Evolutionary conservation across 2,888 invertebrate genomes (phyloP).

Genomic region (Cephus rjabovi): DNA sequence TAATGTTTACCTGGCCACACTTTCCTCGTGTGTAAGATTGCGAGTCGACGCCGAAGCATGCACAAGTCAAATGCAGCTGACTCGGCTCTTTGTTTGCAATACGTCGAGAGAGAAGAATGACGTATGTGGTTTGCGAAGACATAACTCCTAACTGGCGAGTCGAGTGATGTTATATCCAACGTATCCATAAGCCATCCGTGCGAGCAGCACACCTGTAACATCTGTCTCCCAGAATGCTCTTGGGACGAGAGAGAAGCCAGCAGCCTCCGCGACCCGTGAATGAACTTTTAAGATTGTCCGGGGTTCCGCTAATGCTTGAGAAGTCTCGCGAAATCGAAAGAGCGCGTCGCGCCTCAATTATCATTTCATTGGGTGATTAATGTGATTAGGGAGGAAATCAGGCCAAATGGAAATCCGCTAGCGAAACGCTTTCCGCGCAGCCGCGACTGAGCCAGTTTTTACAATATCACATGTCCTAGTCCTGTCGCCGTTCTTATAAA

Average conservation of each 20-base stretch:
- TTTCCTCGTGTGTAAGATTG: neutral
- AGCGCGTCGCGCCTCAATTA: no score
- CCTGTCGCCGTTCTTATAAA: constrained; percentile 35
- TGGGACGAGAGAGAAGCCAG: neutral
- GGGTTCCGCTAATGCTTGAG: no score
- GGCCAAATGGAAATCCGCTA: constrained; percentile 48
- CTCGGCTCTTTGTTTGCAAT: neutral
- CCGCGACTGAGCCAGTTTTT: constrained; percentile 47
- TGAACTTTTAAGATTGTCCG: neutral
- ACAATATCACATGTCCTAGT: constrained; percentile 23
- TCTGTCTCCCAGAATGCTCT: no score
- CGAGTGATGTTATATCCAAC: neutral
- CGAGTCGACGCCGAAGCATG: neutral
- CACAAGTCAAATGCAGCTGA: neutral
- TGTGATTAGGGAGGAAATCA: constrained; percentile 51
- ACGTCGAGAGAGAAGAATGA: neutral
- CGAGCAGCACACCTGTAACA: neutral
- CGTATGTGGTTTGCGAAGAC: neutral
- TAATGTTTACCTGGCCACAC: no score
- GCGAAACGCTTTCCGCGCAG: constrained; percentile 35
- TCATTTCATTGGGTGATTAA: constrained; percentile 50
- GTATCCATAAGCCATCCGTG: no score
- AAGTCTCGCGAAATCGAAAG: no score
- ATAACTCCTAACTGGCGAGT: neutral
- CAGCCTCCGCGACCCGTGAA: neutral